Evolutionary conservation across 2,888 invertebrate species (phyloP).

Genomic region (Chydorus sphaericus): DNA sequence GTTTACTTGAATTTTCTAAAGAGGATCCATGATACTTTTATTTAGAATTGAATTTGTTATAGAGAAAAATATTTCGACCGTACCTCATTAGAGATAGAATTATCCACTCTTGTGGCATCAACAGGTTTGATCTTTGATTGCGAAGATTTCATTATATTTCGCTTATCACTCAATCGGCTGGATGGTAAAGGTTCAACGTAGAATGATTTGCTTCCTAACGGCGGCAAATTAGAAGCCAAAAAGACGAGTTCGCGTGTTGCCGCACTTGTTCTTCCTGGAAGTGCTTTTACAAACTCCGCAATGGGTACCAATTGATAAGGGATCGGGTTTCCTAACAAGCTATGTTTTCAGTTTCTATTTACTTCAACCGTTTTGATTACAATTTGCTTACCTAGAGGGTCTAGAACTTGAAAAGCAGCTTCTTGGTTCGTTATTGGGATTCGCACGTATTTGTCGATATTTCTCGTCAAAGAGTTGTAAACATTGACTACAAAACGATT

Average conservation of each 20-base stretch:
- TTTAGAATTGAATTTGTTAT: neutral
- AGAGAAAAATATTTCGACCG: too few relatives aligned
- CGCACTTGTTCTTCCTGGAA: constrained; percentile 45
- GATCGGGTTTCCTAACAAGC: constrained; percentile 18
- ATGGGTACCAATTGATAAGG: constrained; percentile 39
- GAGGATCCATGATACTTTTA: neutral
- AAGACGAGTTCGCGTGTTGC: constrained; percentile 44
- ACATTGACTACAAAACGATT: constrained; percentile 39
- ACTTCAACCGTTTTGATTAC: neutral
- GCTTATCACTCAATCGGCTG: too few relatives aligned
- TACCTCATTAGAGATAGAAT: too few relatives aligned
- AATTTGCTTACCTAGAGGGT: constrained; percentile 40
- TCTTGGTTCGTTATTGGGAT: constrained; percentile 33
- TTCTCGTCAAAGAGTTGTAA: constrained; percentile 46
- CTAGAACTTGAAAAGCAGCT: constrained; percentile 41
- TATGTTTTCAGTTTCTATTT: neutral
- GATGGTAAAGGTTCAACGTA: neutral
- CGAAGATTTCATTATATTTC: too few relatives aligned
- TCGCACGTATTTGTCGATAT: constrained; percentile 34
- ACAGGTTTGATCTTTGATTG: too few relatives aligned
- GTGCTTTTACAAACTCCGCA: constrained; percentile 36
- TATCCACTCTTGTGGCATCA: too few relatives aligned
- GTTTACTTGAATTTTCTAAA: constrained; percentile 31
- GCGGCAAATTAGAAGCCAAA: constrained; percentile 21
- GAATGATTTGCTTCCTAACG: constrained; percentile 4